Evolutionary conservation across 2,888 invertebrate species (phyloP).

Genomic region (Mycalesis mineus): DNA sequence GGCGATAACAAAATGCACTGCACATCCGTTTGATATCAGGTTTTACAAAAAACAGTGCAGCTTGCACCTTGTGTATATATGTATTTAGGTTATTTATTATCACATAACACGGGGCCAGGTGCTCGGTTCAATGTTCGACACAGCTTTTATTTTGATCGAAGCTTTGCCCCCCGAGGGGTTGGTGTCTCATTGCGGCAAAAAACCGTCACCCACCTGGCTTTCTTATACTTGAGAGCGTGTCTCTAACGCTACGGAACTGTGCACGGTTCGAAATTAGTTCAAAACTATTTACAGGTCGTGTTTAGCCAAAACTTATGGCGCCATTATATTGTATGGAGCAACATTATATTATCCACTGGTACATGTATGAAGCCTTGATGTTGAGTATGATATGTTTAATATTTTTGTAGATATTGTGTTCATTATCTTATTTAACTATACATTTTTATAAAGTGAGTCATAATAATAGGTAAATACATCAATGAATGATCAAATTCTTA

Average conservation of each 20-base stretch:
- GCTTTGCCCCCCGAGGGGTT: slow-evolving; percentile 50
- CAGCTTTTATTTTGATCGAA: slow-evolving; percentile 58
- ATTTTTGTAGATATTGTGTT: too few species aligned
- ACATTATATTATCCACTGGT: too few species aligned
- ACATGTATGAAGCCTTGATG: too few species aligned
- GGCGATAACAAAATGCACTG: slow-evolving; percentile 26
- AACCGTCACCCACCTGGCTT: slow-evolving; percentile 52
- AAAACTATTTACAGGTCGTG: not conserved
- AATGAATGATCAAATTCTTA: too few species aligned
- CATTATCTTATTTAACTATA: too few species aligned
- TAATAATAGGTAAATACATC: too few species aligned
- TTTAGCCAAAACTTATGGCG: too few species aligned
- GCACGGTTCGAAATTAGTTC: not conserved
- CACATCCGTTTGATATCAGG: slow-evolving; percentile 21
- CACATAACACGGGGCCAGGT: slow-evolving; percentile 61
- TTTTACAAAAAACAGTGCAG: slow-evolving; percentile 21
- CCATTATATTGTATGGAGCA: too few species aligned
- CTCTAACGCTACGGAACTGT: not conserved
- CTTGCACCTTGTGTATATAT: slow-evolving; percentile 23
- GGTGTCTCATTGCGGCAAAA: slow-evolving; percentile 43
- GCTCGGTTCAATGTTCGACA: slow-evolving; percentile 62
- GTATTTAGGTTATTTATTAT: slow-evolving; percentile 28
- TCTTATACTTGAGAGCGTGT: slow-evolving; percentile 25
- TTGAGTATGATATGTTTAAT: too few species aligned
- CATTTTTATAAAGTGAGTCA: too few species aligned